Conservation (phyloP, 2,888 invertebrate genomes). For the Machimus rusticus region DNA sequence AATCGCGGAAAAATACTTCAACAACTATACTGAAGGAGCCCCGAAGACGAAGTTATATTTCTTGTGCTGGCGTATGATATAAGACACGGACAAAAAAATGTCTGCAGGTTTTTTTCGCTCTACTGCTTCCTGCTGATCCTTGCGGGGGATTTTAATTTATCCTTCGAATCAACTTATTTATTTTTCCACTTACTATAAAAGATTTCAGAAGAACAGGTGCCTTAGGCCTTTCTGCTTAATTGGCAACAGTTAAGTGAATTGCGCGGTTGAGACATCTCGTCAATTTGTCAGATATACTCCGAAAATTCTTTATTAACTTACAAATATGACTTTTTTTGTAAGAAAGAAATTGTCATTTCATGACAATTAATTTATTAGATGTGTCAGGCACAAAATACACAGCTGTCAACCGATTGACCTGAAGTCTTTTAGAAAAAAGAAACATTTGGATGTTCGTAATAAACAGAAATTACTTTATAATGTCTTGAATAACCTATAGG, state of each 20-base stretch:
- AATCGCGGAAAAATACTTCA: not conserved
- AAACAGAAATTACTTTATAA: no score
- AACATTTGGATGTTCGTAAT: no score
- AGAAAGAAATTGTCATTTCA: not conserved
- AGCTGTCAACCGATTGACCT: no score
- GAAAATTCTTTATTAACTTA: not conserved
- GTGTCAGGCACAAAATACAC: no score
- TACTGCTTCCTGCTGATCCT: not conserved
- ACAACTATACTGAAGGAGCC: not conserved
- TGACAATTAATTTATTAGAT: not conserved
- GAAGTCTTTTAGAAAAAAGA: no score
- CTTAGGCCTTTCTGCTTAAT: not conserved
- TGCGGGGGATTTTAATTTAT: not conserved
- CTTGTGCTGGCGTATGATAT: not conserved
- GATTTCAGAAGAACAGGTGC: not conserved
- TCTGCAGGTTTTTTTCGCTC: not conserved
- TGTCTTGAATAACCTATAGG: no score
- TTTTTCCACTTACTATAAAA: not conserved
- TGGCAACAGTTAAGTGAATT: not conserved
- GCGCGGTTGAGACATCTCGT: not conserved
- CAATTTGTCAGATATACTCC: not conserved
- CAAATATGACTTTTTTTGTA: not conserved
- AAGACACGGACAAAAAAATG: not conserved
- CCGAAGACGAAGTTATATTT: not conserved
- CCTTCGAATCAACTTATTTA: not conserved